phyloP scores from a whole-genome alignment of 2,888 invertebrate genomes.

The Acleris literana region DNA sequence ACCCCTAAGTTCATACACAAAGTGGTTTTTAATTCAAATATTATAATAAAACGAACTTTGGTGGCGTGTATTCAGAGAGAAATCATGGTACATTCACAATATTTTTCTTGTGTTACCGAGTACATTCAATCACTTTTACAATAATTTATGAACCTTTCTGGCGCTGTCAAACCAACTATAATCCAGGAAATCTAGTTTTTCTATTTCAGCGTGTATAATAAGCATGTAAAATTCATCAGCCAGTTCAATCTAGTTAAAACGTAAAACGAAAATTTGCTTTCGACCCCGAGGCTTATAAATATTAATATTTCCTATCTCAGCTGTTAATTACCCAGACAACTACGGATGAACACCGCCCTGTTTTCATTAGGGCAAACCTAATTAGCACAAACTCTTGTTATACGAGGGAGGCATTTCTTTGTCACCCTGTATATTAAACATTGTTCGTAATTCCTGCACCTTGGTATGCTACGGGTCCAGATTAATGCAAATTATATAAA shows the following conservation, averaged over 20 bases:
- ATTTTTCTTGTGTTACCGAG: too few relatives aligned
- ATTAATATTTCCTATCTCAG: constrained; percentile 79
- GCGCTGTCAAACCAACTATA: background rate
- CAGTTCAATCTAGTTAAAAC: constrained; percentile 57
- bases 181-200: background rate
- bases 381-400: constrained; percentile 64
- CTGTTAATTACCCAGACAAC: constrained; percentile 77
- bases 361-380: constrained; percentile 76
- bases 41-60: too few relatives aligned
- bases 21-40: too few relatives aligned
- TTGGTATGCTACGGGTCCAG: constrained; percentile 15
- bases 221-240: constrained; percentile 68
- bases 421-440: constrained; percentile 33
- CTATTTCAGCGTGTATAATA: constrained; percentile 45
- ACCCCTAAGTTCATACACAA: too few relatives aligned
- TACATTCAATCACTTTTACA: too few relatives aligned
- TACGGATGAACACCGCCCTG: constrained; percentile 69
- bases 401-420: constrained; percentile 35
- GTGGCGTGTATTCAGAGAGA: too few relatives aligned
- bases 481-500: constrained; percentile 21
- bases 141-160: too few relatives aligned
- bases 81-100: too few relatives aligned
- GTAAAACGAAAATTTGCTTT: constrained; percentile 64
- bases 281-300: constrained; percentile 68
- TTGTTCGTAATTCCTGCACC: constrained; percentile 32